These are phyloP conservation scores for Hetaerina americana DNA, from an alignment of 1,140 invertebrate genomes.

Conservation along the genomic window DNA sequence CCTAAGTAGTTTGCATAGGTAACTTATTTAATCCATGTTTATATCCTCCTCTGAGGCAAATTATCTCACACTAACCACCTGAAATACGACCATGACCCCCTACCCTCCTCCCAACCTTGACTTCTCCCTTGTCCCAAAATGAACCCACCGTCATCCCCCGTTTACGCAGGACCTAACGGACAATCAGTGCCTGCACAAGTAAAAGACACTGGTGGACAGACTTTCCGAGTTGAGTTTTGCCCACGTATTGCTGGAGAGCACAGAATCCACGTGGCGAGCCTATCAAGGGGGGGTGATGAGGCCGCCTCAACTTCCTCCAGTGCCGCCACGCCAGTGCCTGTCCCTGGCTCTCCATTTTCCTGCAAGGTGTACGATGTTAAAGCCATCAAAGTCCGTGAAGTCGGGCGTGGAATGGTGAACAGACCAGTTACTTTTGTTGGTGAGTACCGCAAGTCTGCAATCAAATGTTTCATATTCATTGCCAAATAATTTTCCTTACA, in stretches of 20 bases:
- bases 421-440: constrained; percentile 90
- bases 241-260: constrained; percentile 81
- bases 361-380: constrained; percentile 91
- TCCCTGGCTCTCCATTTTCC: constrained; percentile 78
- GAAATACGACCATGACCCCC: neutral
- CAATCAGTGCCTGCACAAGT: constrained; percentile 77
- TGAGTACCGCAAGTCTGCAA: constrained; percentile 29
- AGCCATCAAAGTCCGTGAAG: constrained; percentile 87
- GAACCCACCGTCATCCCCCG: neutral
- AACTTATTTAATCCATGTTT: neutral
- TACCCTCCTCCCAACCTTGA: neutral
- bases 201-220: constrained; percentile 50
- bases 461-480: neutral
- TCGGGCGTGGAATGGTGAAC: constrained; percentile 78
- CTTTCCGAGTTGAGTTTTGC: constrained; percentile 75
- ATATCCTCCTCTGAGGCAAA: neutral
- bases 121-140: neutral
- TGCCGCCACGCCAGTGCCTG: constrained; percentile 59
- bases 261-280: constrained; percentile 55
- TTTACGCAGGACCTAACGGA: constrained; percentile 65
- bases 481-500: neutral
- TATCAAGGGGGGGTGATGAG: constrained; percentile 18
- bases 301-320: no score
- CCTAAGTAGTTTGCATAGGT: neutral
- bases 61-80: neutral